Evolutionary conservation across 1,140 invertebrate genomes (phyloP), one percentile per base, ranked within the genome.

Genomic region (Hyles vespertilio): DNA sequence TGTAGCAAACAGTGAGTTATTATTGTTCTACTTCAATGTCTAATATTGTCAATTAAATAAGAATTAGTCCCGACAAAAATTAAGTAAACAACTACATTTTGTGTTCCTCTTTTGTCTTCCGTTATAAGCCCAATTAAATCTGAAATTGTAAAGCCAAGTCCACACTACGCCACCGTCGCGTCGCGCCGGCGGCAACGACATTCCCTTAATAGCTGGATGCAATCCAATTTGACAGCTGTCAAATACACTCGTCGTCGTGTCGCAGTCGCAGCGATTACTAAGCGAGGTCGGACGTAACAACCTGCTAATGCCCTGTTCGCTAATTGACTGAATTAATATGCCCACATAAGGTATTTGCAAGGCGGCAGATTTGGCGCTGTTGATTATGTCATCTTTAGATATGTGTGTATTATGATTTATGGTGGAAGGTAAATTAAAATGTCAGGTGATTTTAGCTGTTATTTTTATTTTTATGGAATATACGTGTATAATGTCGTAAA

Each of bases 221-320:
- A 81, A 87, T 84, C 81, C 83, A 84, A 81, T 86, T 85, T 86
- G 83, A 86, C 83, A 84, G 80, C 77, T 86, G 85, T 86, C 85
- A 84, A 80, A 80, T 73, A 84, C 85, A 88, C 74, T 77, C 79
- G 71, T 81, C 68, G 78, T 63, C 73, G 59, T 78, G 84, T 84
- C 79, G 61, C 51, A 77, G 77, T 70, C 66, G 73, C 69, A 67
- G 67, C 80, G 77, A 82, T 84, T 81, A 82, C 69, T 60, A 56
- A 66, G 68, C 72, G 69, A 67, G 64, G 72, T 69, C 58, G 68
- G 65, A 68, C 68, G 71, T 75, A 80, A 82, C 75, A 78, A 81
- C 63, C 71, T 79, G 81, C 77, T 77, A 81, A 82, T 81, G 78
- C 74, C 67, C 50, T 54, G 63, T 50, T 59, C 70, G 71, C 76